phyloP scores from a whole-genome alignment of 2,888 invertebrate species.

The Synergus laeviventris region DNA sequence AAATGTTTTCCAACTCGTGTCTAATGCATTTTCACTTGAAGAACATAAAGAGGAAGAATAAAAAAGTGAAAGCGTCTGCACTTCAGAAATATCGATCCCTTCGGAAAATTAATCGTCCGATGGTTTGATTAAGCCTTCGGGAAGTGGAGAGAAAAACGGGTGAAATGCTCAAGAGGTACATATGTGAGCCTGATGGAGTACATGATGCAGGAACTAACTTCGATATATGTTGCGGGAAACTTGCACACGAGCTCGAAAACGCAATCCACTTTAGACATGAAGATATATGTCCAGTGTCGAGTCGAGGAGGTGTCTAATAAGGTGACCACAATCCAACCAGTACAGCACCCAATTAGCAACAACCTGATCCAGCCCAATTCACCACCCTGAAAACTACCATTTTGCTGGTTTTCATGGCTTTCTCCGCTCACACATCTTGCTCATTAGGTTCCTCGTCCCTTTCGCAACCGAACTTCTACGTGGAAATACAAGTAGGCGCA shows the following conservation, averaged over 20 bases:
- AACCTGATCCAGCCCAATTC: conserved; percentile 59
- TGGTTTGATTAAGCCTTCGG: not conserved
- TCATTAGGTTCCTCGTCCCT: conserved; percentile 38
- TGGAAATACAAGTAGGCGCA: not conserved
- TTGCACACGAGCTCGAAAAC: conserved; percentile 10
- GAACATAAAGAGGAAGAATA: not conserved
- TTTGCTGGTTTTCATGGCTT: not conserved
- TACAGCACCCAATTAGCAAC: conserved; percentile 63
- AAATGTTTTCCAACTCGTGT: conserved; percentile 31
- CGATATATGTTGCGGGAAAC: conserved; percentile 3
- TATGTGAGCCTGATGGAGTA: conserved; percentile 17
- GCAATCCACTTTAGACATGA: conserved; percentile 25
- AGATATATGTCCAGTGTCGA: conserved; percentile 33
- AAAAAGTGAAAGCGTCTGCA: conserved; percentile 3
- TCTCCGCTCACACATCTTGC: not conserved
- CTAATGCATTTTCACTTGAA: conserved; percentile 28
- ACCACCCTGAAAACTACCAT: conserved; percentile 14
- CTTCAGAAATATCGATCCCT: conserved; percentile 18
- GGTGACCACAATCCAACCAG: conserved; percentile 61
- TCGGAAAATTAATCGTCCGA: conserved; percentile 28
- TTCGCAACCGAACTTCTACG: not conserved
- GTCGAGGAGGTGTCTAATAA: conserved; percentile 54
- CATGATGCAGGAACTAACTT: not conserved
- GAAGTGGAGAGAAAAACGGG: not conserved
- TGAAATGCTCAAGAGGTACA: conserved; percentile 13